Conservation (phyloP, 2,888 invertebrate species). For the Leptinotarsa peninsularis region DNA sequence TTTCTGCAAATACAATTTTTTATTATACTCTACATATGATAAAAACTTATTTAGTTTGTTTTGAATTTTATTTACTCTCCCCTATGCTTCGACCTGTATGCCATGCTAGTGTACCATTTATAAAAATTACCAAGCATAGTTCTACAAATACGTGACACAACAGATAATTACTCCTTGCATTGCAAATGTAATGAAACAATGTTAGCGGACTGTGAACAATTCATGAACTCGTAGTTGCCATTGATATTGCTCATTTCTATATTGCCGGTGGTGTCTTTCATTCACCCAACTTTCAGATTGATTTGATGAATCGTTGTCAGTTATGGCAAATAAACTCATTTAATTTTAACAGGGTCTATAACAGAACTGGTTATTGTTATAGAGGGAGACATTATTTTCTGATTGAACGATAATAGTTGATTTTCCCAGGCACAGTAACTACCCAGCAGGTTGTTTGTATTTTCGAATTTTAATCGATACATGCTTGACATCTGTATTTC, state of each 20-base stretch:
- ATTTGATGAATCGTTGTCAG: not conserved
- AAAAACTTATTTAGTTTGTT: too few relatives aligned
- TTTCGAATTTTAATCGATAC: too few relatives aligned
- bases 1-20: too few relatives aligned
- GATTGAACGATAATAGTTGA: not conserved
- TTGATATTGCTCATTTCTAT: conserved; percentile 2
- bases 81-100: too few relatives aligned
- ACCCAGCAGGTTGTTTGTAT: too few relatives aligned
- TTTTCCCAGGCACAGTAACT: too few relatives aligned
- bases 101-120: not conserved
- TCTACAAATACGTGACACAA: not conserved
- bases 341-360: not conserved
- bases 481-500: too few relatives aligned
- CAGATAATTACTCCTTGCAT: not conserved
- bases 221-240: not conserved
- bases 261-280: not conserved
- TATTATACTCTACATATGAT: too few relatives aligned
- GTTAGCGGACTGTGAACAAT: not conserved
- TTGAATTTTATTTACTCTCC: not conserved
- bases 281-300: not conserved
- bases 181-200: not conserved
- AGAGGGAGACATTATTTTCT: not conserved
- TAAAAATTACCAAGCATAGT: not conserved
- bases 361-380: not conserved
- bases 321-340: not conserved